Evolutionary conservation across 2,797 vertebrate genomes (phyloP).

Genomic region (Leucoraja ocellata): DNA sequence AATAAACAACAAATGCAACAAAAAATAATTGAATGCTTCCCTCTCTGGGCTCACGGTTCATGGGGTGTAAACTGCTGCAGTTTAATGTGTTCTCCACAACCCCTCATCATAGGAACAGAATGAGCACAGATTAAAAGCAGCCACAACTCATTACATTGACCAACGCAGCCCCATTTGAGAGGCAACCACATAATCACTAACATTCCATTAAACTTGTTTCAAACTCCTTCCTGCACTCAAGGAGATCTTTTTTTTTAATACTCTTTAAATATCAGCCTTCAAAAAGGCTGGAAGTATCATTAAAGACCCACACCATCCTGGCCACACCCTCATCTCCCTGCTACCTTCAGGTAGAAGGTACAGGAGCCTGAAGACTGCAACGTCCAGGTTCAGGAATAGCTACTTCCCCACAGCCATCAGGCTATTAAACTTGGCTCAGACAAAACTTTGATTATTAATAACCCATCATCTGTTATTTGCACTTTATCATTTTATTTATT

Average conservation of each 20-base stretch:
- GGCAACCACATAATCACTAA: background rate
- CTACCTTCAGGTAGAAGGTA: too few species aligned
- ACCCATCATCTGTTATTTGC: too few species aligned
- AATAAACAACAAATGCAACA: background rate
- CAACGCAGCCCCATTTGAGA: background rate
- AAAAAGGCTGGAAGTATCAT: too few species aligned
- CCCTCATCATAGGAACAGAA: background rate
- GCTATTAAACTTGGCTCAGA: too few species aligned
- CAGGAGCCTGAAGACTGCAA: too few species aligned
- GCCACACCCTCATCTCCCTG: too few species aligned
- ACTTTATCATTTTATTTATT: too few species aligned
- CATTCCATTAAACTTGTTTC: background rate
- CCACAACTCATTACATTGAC: background rate
- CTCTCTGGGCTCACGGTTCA: background rate
- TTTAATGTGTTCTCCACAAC: background rate
- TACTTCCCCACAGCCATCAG: too few species aligned
- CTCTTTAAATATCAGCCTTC: background rate
- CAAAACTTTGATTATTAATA: too few species aligned
- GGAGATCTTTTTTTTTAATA: background rate
- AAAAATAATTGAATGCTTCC: background rate
- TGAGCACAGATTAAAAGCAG: conserved; percentile 11
- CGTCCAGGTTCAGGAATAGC: too few species aligned
- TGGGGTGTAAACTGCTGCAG: background rate
- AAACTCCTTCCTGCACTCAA: background rate
- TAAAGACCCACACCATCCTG: too few species aligned